Percentiles rank a stretch among this genome's conserved stretches.
These are phyloP conservation scores for Oriolus oriolus DNA, from an alignment of 2,113 vertebrate genomes.

Conservation along the genomic window DNA sequence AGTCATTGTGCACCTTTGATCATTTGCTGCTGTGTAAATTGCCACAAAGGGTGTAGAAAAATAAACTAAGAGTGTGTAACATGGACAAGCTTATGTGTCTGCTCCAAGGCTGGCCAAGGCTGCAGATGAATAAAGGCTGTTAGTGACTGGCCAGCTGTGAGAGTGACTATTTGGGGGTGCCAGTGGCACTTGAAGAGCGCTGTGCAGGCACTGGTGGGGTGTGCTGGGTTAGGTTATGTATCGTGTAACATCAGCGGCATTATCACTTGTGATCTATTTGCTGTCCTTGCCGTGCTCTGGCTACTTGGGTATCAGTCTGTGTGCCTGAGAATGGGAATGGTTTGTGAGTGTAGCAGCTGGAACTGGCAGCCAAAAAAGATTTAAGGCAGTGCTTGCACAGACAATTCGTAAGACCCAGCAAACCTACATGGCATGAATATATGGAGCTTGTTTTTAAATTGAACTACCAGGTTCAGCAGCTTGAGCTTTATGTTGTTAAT, in stretches of 20 bases:
- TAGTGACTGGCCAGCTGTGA: neutral
- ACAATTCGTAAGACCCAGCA: neutral
- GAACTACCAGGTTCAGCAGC: neutral
- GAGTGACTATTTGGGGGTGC: neutral
- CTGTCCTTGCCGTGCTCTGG: neutral
- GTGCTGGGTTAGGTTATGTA: neutral
- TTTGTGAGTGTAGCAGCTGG: neutral
- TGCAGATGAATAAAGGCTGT: neutral
- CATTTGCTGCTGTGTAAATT: neutral
- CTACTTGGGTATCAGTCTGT: neutral
- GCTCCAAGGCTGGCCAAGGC: neutral
- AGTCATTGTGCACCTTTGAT: neutral
- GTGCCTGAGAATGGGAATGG: neutral
- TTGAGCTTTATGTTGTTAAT: neutral
- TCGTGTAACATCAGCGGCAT: rapidly evolving
- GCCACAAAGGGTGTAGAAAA: neutral
- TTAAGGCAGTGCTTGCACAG: neutral
- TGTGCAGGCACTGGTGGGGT: neutral
- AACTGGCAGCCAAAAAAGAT: neutral
- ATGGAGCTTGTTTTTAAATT: neutral
- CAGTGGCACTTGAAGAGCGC: neutral
- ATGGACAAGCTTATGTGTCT: neutral
- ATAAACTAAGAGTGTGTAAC: neutral
- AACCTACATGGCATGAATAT: neutral
- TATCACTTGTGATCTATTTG: neutral